Conservation (phyloP, 92 coral and sea anemone species). For the Galaxea fascicularis region DNA sequence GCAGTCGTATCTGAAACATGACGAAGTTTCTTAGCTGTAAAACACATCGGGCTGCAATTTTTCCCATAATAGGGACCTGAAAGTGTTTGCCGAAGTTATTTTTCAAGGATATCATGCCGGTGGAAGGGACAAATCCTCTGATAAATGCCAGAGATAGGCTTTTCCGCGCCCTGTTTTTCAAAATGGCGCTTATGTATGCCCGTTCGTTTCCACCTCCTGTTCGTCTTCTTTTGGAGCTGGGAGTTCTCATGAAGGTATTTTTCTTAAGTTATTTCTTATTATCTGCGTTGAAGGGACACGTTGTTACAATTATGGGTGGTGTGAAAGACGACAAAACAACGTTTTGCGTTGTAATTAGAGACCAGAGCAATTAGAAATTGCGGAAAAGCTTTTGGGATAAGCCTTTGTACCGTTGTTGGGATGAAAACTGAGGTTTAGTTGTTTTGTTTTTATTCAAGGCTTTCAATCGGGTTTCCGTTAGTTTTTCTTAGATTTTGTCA, state of each 20-base stretch:
- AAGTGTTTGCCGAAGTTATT: constrained; percentile 4
- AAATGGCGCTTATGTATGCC: constrained; percentile 98
- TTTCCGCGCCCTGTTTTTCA: constrained; percentile 98
- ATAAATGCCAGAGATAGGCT: constrained; percentile 96
- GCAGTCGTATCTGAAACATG: neutral
- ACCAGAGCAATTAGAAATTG: constrained; percentile 11
- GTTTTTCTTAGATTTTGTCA: no score
- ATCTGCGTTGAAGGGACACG: neutral
- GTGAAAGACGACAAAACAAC: neutral
- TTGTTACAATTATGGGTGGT: neutral
- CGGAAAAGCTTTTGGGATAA: neutral
- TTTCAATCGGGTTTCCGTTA: neutral
- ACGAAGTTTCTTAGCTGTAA: neutral
- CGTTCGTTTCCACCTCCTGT: constrained; percentile 92
- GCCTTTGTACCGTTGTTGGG: neutral
- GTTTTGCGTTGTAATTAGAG: neutral
- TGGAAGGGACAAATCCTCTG: constrained; percentile 94
- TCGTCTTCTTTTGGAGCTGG: constrained; percentile 91
- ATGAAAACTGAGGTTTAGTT: neutral
- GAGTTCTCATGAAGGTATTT: constrained; percentile 90
- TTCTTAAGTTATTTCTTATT: neutral
- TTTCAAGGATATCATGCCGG: constrained; percentile 77
- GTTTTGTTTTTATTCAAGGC: neutral
- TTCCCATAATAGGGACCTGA: neutral
- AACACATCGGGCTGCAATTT: neutral